These are phyloP conservation scores for Pseudorhombus dupliciocellatus DNA, from an alignment of 2,113 vertebrate genomes.

Conservation along the genomic window DNA sequence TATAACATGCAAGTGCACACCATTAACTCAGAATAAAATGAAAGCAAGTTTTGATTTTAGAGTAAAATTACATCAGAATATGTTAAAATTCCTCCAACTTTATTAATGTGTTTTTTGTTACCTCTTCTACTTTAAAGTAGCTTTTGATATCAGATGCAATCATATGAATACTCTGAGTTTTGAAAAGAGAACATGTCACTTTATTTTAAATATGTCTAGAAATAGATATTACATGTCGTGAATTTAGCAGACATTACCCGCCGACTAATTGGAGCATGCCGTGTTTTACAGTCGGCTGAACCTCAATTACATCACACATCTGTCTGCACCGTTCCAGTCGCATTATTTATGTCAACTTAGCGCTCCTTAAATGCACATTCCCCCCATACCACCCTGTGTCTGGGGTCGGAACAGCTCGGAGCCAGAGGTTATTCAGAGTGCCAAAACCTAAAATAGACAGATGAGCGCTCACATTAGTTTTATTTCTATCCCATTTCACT, in stretches of 20 bases:
- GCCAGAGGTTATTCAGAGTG: conserved; percentile 14
- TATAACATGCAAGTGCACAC: neutral
- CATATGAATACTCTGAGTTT: neutral
- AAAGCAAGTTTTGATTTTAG: neutral
- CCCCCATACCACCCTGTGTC: neutral
- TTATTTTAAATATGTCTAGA: neutral
- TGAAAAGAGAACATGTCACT: neutral
- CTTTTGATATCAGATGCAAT: neutral
- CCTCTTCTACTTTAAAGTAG: neutral
- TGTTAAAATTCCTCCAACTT: neutral
- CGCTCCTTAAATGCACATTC: neutral
- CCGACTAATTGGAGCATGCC: neutral
- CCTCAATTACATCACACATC: neutral
- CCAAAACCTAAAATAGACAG: conserved; percentile 22
- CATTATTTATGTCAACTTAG: neutral
- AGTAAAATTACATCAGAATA: neutral
- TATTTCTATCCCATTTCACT: conserved; percentile 11
- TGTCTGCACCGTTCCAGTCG: neutral
- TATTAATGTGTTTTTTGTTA: neutral
- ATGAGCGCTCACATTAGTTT: conserved; percentile 31
- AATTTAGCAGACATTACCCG: neutral
- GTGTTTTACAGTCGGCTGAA: neutral
- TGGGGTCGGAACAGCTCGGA: neutral
- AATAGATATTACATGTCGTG: neutral
- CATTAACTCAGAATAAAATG: neutral